Evolutionary conservation across 1,140 invertebrate species (phyloP), one percentile per base, ranked within the genome.

Genomic region (Magallana angulata): DNA sequence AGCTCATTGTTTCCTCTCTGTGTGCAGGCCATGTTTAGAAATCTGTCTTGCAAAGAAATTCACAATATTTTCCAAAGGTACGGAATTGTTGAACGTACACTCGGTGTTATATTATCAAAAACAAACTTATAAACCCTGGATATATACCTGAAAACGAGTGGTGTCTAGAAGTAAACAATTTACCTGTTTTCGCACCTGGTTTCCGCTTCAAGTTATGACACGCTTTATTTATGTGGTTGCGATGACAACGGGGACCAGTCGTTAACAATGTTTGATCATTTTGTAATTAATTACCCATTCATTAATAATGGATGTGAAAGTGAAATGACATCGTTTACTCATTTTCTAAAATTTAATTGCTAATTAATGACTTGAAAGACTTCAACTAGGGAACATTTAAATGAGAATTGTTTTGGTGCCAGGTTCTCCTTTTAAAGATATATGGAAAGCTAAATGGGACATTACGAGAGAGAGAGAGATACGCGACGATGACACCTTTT

Each of bases 1-100:
- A 88, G 30, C 59, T 88, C 88, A 24, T 59, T 48, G 81, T 88
- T 86, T 7, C 81, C 68, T 76, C 88, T 24, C 14, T 24, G 57
- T 36, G 88, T 88, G 16, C 84, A 80, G 57, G 86, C 86, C 86
- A 87, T 87, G 18, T 84, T 87, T 71, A 48, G 18, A 24, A 71
- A 24, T 24, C 24, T 6, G 7, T 71, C n/a, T 71, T 71, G 68
- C 24, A 68, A 71, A 24, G 7, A 71, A 71, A 71, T 30, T 12
- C 11, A 71, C 7, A 24, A 71, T 18, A 48, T 48, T 48, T 48
- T 48, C 36, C 0, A 48, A 48, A 48, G 36, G 36, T 48, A 48
- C 5, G 36, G 36, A 48, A 48, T 48, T 48, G 36, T 5, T 48
- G 36, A 48, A 48, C 36, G 36, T 1, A 2, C 5, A 48, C 36